Evolutionary conservation across 2,888 invertebrate genomes (phyloP), one percentile per base, ranked within the genome.

Genomic region (Zygogramma bicolorata): DNA sequence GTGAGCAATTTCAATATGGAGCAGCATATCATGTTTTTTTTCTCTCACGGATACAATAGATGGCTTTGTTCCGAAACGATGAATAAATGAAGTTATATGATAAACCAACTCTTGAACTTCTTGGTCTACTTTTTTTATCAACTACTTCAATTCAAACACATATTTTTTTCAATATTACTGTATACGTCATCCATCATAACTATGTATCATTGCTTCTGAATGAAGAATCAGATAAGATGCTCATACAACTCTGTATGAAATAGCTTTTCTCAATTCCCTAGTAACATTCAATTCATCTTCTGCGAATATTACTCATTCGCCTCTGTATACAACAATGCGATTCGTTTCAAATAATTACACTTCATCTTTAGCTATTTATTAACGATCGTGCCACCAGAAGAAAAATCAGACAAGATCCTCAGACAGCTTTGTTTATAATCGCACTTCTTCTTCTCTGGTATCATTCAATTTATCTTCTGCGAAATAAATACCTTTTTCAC

Each of bases 381-480:
- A 53, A 53, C 27, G 53, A 15, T 53, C n/a, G 27, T 25, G 27
- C 25, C 15, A 25, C 53, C 27, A 25, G 15, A 22, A 25, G 53
- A 53, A 53, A 53, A 53, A 53, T 53, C 27, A 10, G 25, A 53
- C 53, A 53, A 25, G 53, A 53, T 53, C 13, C 53, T 53, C 15
- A 15, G 27, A 53, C 53, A 4, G 27, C 27, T 53, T 53, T 22
- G 27, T 53, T 53, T 46, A 46, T 46, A 20, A 46, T 46, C 46
- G 46, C 18, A 18, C 20, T 20, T 46, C 46, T 46, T 53, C 13
- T 53, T 8, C 53, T 53, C 25, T 53, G 53, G 27, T 25, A 53
- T 66, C 66, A 59, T 66, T 66, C 67, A 60, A 67, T 67, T 67
- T 67, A 67, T 67, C 67, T 60, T 67, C 42, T 60, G 60, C 29